Conservation (phyloP, 2,888 invertebrate genomes). For the Hyles lineata region DNA sequence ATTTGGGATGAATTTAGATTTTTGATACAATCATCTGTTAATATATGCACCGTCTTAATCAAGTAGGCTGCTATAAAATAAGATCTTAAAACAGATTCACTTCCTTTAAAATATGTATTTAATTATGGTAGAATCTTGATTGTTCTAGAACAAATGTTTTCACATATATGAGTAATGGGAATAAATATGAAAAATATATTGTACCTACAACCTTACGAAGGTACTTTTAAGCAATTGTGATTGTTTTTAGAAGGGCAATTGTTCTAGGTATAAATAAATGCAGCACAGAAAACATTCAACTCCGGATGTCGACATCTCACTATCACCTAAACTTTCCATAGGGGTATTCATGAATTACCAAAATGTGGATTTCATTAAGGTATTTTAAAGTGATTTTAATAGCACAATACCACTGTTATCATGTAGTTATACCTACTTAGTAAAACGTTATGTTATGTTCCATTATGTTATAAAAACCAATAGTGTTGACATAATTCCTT, state of each 20-base stretch:
- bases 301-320: neutral
- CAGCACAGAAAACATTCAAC: neutral
- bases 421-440: no score
- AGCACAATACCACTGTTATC: no score
- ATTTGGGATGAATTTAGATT: slow-evolving; percentile 78
- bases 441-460: neutral
- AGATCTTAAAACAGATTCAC: slow-evolving; percentile 5
- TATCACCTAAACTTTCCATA: neutral
- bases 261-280: neutral
- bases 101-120: slow-evolving; percentile 6
- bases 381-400: no score
- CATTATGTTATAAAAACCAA: neutral
- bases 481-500: neutral
- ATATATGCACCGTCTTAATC: neutral
- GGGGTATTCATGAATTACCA: neutral
- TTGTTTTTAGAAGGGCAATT: neutral
- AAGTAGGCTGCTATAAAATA: slow-evolving; percentile 9
- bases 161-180: neutral
- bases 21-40: slow-evolving; percentile 52
- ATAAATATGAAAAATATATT: neutral
- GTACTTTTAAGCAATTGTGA: neutral
- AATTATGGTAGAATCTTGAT: neutral
- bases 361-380: neutral
- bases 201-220: neutral
- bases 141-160: neutral